Percentiles rank a stretch among this genome's conserved stretches.
Conservation (phyloP, 2,888 invertebrate genomes). For the Leptinotarsa tumamoca region DNA sequence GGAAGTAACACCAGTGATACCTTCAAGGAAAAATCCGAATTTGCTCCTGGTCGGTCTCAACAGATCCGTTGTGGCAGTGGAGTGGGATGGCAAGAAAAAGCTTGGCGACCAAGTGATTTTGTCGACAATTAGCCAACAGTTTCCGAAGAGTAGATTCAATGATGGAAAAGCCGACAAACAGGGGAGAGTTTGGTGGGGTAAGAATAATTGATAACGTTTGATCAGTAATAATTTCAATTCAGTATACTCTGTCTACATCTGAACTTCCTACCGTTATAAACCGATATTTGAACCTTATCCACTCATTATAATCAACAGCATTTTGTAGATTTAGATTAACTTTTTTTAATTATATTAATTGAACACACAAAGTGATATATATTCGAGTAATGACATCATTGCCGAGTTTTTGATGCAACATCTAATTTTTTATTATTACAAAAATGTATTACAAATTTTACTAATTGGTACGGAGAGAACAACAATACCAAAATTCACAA, state of each 20-base stretch:
- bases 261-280: neutral
- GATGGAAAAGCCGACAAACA: constrained; percentile 73
- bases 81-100: constrained; percentile 67
- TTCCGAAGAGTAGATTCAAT: constrained; percentile 69
- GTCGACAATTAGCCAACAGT: constrained; percentile 66
- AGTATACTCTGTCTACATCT: neutral
- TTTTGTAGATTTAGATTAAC: too few species aligned
- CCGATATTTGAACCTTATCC: too few species aligned
- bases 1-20: constrained; percentile 52
- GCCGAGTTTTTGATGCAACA: too few species aligned
- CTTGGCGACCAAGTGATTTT: constrained; percentile 54
- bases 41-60: constrained; percentile 55
- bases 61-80: constrained; percentile 64
- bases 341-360: too few species aligned
- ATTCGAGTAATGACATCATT: too few species aligned
- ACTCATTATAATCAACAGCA: too few species aligned
- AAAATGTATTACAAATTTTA: too few species aligned
- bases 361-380: too few species aligned
- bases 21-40: constrained; percentile 52
- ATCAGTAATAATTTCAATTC: neutral
- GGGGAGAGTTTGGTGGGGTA: constrained; percentile 72
- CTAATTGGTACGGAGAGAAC: too few species aligned
- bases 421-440: too few species aligned
- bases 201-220: constrained; percentile 39
- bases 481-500: too few species aligned